Evolutionary conservation across 53 echinoderm and acorn worm genomes (phyloP).

Genomic region (Actinopyga echinites): DNA sequence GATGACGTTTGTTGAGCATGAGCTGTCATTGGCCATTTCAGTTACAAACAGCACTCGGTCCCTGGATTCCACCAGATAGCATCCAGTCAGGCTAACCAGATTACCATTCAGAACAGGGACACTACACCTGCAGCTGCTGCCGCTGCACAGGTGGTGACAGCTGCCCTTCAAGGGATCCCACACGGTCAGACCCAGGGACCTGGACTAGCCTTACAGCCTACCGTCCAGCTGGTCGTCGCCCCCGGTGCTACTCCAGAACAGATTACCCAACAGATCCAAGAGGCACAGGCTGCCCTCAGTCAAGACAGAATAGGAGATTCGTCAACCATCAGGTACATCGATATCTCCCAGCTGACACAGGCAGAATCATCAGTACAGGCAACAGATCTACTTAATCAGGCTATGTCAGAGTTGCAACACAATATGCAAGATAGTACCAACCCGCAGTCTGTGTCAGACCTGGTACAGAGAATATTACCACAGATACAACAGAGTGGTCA

Average conservation of each 20-base stretch:
- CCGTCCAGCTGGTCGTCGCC: conserved; percentile 58
- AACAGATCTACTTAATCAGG: conserved; percentile 89
- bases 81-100: conserved; percentile 50
- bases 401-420: conserved; percentile 94
- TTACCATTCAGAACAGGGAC: conserved; percentile 57
- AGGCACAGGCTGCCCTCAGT: conserved; percentile 22
- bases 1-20: too few relatives aligned
- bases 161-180: conserved; percentile 53
- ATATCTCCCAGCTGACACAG: conserved; percentile 70
- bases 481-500: conserved; percentile 60
- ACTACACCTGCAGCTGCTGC: conserved; percentile 56
- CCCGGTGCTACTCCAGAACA: conserved; percentile 22
- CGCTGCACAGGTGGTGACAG: conserved; percentile 38
- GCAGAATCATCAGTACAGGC: conserved; percentile 83
- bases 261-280: conserved; percentile 44
- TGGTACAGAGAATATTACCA: conserved; percentile 86
- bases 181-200: conserved; percentile 29
- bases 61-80: conserved; percentile 68
- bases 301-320: conserved; percentile 34
- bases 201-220: conserved; percentile 41
- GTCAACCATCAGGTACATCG: conserved; percentile 73
- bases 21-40: too few relatives aligned
- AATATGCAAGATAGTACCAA: conserved; percentile 76
- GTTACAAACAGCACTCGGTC: too few relatives aligned
- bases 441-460: conserved; percentile 58